A percentile compares a stretch with the other conserved stretches of the same genome.
phyloP scores from a whole-genome alignment of 1,140 invertebrate species.

The Dermatophagoides farinae region DNA sequence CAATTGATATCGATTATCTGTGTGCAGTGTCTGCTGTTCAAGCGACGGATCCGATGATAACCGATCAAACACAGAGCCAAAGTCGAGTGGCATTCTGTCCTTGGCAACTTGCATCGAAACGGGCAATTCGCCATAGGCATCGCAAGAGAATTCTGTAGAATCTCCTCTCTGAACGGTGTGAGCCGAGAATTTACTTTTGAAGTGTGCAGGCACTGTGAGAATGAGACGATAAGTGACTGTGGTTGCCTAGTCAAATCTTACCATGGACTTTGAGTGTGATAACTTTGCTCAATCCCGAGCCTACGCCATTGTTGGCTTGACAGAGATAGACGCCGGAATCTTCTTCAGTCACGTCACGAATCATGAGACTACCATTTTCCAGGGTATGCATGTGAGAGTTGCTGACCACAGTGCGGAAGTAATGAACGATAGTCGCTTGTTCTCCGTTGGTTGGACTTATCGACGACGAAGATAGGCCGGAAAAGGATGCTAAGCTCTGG shows the following conservation, averaged over 20 bases:
- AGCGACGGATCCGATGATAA: background rate
- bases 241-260: slow-evolving; percentile 19
- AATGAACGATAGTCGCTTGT: background rate
- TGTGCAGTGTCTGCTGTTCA: slow-evolving; percentile 2
- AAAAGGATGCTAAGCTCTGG: background rate
- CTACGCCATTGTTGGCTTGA: slow-evolving; percentile 29
- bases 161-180: slow-evolving; percentile 29
- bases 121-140: slow-evolving; percentile 66
- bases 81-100: slow-evolving; percentile 18
- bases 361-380: slow-evolving; percentile 28
- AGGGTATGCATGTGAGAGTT: slow-evolving; percentile 24
- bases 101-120: slow-evolving; percentile 57
- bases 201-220: slow-evolving; percentile 65
- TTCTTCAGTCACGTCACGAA: slow-evolving; percentile 23
- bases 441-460: background rate
- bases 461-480: background rate
- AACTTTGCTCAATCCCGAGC: slow-evolving; percentile 29
- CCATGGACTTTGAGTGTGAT: slow-evolving; percentile 29
- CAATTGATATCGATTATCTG: background rate
- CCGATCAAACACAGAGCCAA: slow-evolving; percentile 1
- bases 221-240: background rate
- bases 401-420: slow-evolving; percentile 14
- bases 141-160: slow-evolving; percentile 23
- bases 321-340: slow-evolving; percentile 31
- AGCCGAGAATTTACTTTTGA: slow-evolving; percentile 84